phyloP scores from a whole-genome alignment of 2,888 invertebrate species.

The Trichogramma evanescens region DNA sequence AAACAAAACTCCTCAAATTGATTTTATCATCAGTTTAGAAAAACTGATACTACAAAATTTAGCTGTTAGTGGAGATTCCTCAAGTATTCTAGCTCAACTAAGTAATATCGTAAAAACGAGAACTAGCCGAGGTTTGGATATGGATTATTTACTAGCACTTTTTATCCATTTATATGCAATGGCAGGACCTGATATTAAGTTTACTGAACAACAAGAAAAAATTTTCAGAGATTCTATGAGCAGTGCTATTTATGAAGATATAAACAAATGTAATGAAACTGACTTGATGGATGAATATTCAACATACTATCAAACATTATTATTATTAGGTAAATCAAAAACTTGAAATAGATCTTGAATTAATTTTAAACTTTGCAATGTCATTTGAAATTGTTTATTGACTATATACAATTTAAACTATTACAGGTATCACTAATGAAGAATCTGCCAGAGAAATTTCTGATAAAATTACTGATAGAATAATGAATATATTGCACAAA shows the following conservation, averaged over 20 bases:
- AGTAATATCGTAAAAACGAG: constrained; percentile 54
- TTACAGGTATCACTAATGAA: constrained; percentile 31
- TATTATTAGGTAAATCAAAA: constrained; percentile 32
- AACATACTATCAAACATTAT: constrained; percentile 36
- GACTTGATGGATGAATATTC: constrained; percentile 31
- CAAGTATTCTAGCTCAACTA: constrained; percentile 49
- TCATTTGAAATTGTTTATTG: not conserved
- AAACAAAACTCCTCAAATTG: constrained; percentile 51
- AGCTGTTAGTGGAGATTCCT: constrained; percentile 46
- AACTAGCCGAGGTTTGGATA: constrained; percentile 49
- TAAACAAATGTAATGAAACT: constrained; percentile 38
- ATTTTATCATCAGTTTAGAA: constrained; percentile 57
- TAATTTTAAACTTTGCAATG: not conserved
- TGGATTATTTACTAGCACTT: constrained; percentile 56
- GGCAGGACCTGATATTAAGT: constrained; percentile 54
- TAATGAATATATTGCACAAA: constrained; percentile 42
- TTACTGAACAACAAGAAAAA: constrained; percentile 52
- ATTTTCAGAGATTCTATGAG: constrained; percentile 50
- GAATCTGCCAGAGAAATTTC: constrained; percentile 36
- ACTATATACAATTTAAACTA: not conserved
- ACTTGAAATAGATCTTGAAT: not conserved
- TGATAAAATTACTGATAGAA: constrained; percentile 37
- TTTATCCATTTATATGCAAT: constrained; percentile 58
- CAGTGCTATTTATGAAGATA: constrained; percentile 56
- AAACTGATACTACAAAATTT: constrained; percentile 52